Evolutionary conservation across 2,888 invertebrate genomes (phyloP).

Genomic region (Trichopoda pennipes): DNA sequence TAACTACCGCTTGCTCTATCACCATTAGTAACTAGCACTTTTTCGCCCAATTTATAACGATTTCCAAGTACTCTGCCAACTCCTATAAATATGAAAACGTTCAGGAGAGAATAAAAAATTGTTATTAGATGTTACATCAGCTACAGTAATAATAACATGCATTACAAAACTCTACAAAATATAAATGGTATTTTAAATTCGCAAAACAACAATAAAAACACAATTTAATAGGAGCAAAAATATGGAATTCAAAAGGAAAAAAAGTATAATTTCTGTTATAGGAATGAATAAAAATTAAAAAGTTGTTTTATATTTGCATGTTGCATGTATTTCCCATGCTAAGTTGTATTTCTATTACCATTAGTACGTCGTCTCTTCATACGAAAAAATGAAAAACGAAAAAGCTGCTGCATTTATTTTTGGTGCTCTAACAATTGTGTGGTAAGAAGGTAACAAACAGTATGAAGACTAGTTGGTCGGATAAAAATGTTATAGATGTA

Average conservation of each 20-base stretch:
- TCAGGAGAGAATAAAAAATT: conserved; percentile 47
- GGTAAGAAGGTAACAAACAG: conserved; percentile 33
- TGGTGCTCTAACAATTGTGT: conserved; percentile 7
- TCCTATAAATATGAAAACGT: conserved; percentile 73
- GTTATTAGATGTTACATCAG: conserved; percentile 43
- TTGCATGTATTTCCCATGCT: conserved; percentile 30
- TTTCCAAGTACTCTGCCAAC: conserved; percentile 77
- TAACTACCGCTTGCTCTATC: conserved; percentile 76
- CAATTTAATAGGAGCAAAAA: conserved; percentile 31
- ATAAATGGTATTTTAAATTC: conserved; percentile 28
- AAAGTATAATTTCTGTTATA: conserved; percentile 4
- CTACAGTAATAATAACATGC: conserved; percentile 35
- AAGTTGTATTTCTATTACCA: conserved; percentile 32
- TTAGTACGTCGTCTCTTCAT: conserved; percentile 9
- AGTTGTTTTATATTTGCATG: conserved; percentile 27
- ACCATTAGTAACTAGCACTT: conserved; percentile 79
- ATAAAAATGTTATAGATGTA: conserved; percentile 7
- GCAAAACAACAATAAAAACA: conserved; percentile 20
- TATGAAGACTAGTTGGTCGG: conserved; percentile 16
- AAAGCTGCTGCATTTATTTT: conserved; percentile 24
- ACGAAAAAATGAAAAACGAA: conserved; percentile 1
- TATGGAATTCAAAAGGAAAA: background rate
- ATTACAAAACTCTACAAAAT: conserved; percentile 11
- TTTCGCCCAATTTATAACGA: conserved; percentile 79
- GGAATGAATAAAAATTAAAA: conserved; percentile 28